phyloP scores from a whole-genome alignment of 2,113 vertebrate genomes.

The Stomatorhinus ivindoensis region DNA sequence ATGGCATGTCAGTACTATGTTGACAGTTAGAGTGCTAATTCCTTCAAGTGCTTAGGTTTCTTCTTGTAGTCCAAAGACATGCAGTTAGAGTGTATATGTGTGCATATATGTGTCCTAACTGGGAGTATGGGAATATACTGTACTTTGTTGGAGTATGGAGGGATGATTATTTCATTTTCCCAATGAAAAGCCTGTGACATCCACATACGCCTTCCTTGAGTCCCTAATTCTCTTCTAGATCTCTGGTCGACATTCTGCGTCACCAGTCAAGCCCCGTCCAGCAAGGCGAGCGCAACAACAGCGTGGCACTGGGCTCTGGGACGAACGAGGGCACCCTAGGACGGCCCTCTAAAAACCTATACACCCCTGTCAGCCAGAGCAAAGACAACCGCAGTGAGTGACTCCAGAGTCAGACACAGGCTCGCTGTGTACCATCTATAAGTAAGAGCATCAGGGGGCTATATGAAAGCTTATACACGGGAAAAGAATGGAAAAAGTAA shows the following conservation, averaged over 20 bases:
- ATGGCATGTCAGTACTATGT: neutral
- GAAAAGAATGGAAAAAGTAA: neutral
- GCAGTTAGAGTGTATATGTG: neutral
- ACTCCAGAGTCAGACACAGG: neutral
- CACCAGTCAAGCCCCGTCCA: conserved; percentile 75
- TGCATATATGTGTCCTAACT: neutral
- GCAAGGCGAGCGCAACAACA: conserved; percentile 77
- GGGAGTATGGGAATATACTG: neutral
- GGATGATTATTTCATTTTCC: neutral
- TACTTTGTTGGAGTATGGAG: neutral
- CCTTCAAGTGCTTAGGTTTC: neutral
- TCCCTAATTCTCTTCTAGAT: conserved; percentile 48
- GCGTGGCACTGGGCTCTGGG: conserved; percentile 64
- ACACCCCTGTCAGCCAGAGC: conserved; percentile 67
- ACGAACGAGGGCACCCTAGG: conserved; percentile 69
- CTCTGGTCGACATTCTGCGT: conserved; percentile 81
- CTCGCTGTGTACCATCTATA: neutral
- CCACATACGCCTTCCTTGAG: neutral
- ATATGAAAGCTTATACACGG: neutral
- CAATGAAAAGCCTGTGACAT: neutral
- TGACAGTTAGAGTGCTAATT: neutral
- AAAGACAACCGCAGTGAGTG: conserved; percentile 78
- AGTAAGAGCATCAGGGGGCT: neutral
- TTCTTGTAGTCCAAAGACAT: neutral
- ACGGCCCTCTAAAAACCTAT: conserved; percentile 75